Base-by-base conservation (phyloP, 1,140 invertebrate species). In the Drosophila equinoxialis region DNA sequence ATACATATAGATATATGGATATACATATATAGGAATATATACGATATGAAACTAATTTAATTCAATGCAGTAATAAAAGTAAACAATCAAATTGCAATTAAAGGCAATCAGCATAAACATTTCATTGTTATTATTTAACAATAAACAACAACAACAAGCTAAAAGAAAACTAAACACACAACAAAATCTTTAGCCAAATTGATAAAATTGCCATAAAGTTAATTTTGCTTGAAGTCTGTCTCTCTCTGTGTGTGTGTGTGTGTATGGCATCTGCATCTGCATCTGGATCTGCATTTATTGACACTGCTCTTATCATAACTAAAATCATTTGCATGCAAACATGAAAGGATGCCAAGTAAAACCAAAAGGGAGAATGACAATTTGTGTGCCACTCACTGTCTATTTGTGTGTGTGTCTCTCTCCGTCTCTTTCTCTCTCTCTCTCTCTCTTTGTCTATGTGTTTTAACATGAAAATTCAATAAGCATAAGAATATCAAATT, bases 401-500 rank as follows among this genome's bases (percentile, higher is more conserved):
- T 48, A 6, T 48, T 17, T 48, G 14, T 48, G 45, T 48, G 7
- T 17, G 7, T 48, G 0, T 48, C 0, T 17, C 45, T 17, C 17
- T 23, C 6, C 20, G 20, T 48, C 1, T 48, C 2, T 17, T 14
- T 17, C 17, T 51, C 45, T 23, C 2, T 51, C 6, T 48, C 1
- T 48, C 0, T 17, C 45, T 17, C 17, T 51, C 45, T 51, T 0
- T 51, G 17, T 8, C 17, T 51, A 20, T 51, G 17, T 10, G 6
- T 48, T 7, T 51, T 71, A 87, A 87, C 84, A 89, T 89, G 84
- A 89, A 89, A 89, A 89, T 89, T 89, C 84, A 89, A 89, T 89
- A 87, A 87, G 84, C 84, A 89, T 89, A 89, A 89, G 84, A 89
- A 82, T 89, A 81, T 89, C 84, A 77, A 89, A 89, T 89, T 89